These are phyloP conservation scores for Dendrolimus kikuchii DNA, from an alignment of 1,140 invertebrate species.

Conservation along the genomic window DNA sequence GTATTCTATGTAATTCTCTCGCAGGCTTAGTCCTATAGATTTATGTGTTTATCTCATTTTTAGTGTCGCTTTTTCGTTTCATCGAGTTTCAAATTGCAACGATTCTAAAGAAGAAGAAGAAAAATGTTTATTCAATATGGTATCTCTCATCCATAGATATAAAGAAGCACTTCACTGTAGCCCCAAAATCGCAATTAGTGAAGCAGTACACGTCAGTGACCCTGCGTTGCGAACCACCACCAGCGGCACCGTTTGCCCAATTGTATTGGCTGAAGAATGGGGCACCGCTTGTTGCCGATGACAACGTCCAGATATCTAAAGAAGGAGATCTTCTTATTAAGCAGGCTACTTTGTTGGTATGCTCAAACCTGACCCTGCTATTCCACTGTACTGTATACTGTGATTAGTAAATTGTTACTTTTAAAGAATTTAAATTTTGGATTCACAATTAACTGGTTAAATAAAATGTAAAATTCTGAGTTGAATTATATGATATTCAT, in stretches of 20 bases:
- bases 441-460: too few relatives aligned
- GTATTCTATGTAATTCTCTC: too few relatives aligned
- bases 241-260: conserved; percentile 88
- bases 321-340: conserved; percentile 92
- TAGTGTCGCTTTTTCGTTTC: too few relatives aligned
- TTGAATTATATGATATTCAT: conserved; percentile 4
- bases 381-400: too few relatives aligned
- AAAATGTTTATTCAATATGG: background rate
- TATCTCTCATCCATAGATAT: conserved; percentile 74
- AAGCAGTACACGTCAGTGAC: conserved; percentile 89
- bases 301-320: conserved; percentile 81
- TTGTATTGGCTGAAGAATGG: conserved; percentile 89
- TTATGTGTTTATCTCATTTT: too few relatives aligned
- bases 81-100: too few relatives aligned
- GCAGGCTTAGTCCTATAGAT: too few relatives aligned
- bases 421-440: too few relatives aligned
- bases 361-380: conserved; percentile 5
- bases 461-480: too few relatives aligned
- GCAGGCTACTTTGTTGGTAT: conserved; percentile 85
- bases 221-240: conserved; percentile 91
- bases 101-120: background rate
- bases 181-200: conserved; percentile 88
- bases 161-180: conserved; percentile 87
- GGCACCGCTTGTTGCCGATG: conserved; percentile 75
- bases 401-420: too few relatives aligned